phyloP scores from a whole-genome alignment of 2,888 invertebrate genomes.

The Elegia similella region DNA sequence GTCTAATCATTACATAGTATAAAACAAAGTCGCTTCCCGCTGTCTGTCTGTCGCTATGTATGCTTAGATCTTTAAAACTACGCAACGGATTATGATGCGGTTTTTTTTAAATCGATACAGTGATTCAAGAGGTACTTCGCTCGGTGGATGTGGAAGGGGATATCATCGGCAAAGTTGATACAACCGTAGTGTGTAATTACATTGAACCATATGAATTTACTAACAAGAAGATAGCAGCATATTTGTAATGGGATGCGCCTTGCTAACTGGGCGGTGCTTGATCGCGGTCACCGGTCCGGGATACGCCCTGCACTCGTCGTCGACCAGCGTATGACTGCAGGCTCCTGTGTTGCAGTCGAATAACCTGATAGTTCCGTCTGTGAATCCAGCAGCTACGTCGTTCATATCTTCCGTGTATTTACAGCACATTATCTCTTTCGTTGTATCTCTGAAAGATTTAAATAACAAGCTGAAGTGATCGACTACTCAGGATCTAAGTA shows the following conservation, averaged over 20 bases:
- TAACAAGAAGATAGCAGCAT: constrained; percentile 82
- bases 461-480: no score
- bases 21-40: no score
- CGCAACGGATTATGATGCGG: no score
- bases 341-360: constrained; percentile 75
- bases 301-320: constrained; percentile 76
- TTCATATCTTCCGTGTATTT: constrained; percentile 83
- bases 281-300: constrained; percentile 82
- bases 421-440: constrained; percentile 79
- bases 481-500: no score
- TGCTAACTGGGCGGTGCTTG: constrained; percentile 82
- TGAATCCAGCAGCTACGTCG: constrained; percentile 82
- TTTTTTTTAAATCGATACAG: no score
- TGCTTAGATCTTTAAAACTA: no score
- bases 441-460: constrained; percentile 65
- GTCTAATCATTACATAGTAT: no score
- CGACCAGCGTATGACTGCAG: constrained; percentile 71
- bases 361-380: constrained; percentile 81
- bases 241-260: constrained; percentile 81
- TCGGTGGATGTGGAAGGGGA: no score
- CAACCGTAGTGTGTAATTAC: no score
- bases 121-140: no score
- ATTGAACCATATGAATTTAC: constrained; percentile 29
- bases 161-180: no score
- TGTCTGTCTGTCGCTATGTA: no score